Conservation (phyloP, 2,797 vertebrate genomes). For the Sphaeramia orbicularis region DNA sequence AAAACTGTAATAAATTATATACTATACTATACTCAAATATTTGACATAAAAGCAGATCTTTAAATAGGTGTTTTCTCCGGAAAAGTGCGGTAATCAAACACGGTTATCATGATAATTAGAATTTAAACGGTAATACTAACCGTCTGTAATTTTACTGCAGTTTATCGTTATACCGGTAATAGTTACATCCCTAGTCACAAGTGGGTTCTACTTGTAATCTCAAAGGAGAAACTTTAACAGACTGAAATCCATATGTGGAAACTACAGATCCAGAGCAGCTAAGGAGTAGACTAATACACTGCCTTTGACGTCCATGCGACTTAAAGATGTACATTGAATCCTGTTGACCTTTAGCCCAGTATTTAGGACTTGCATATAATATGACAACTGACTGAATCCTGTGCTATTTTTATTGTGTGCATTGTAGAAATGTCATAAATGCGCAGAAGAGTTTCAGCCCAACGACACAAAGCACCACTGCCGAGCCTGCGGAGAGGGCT, state of each 20-base stretch:
- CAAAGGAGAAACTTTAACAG: too few species aligned
- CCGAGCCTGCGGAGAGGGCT: constrained; percentile 96
- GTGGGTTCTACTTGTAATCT: not conserved
- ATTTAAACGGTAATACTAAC: too few species aligned
- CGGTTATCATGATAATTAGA: too few species aligned
- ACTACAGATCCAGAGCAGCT: not conserved
- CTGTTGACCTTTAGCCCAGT: not conserved
- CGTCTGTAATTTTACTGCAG: too few species aligned
- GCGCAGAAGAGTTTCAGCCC: constrained; percentile 90
- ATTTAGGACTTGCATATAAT: not conserved
- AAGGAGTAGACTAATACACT: not conserved
- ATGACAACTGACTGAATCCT: not conserved
- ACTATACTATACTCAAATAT: too few species aligned
- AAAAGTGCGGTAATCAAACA: too few species aligned
- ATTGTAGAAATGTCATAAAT: constrained; percentile 92
- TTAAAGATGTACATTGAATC: not conserved
- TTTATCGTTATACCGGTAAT: too few species aligned
- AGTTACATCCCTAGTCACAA: too few species aligned
- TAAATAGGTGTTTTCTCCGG: too few species aligned
- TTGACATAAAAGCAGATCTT: too few species aligned
- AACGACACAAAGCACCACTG: constrained; percentile 98
- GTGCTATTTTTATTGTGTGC: not conserved
- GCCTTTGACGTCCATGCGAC: not conserved
- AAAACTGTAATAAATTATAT: too few species aligned
- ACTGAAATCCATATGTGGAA: too few species aligned